A percentile compares a stretch with the other conserved stretches of the same genome.
These are phyloP conservation scores for Ophiodon elongatus DNA, from an alignment of 2,113 vertebrate genomes.

Conservation along the genomic window DNA sequence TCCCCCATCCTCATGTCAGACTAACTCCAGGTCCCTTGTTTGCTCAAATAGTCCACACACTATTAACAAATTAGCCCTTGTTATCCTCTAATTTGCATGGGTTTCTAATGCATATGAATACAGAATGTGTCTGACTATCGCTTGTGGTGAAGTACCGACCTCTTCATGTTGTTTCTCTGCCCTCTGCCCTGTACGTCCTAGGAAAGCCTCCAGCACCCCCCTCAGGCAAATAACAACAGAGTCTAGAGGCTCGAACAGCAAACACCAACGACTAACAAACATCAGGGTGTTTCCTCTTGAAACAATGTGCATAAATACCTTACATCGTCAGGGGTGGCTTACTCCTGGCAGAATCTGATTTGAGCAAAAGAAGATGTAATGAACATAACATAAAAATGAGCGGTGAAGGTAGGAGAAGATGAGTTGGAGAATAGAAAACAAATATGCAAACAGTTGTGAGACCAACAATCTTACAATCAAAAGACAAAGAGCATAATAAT, in stretches of 20 bases:
- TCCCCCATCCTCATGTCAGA: not conserved
- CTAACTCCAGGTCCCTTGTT: not conserved
- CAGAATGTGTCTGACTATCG: not conserved
- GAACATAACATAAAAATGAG: not conserved
- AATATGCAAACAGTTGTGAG: not conserved
- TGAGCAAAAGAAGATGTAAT: not conserved
- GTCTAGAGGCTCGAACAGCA: not conserved
- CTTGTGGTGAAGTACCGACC: not conserved
- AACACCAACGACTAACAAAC: not conserved
- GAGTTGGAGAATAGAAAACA: not conserved
- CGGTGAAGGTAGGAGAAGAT: not conserved
- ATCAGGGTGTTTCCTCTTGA: not conserved
- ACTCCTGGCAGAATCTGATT: not conserved
- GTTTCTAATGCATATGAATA: not conserved
- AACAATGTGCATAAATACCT: not conserved
- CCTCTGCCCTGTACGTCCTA: constrained; percentile 9
- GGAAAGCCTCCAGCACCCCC: constrained; percentile 38
- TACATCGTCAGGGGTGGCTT: not conserved
- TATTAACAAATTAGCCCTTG: constrained; percentile 1
- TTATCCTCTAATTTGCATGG: not conserved
- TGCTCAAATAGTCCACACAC: not conserved
- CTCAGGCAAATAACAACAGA: constrained; percentile 34
- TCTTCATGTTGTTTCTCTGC: constrained; percentile 16
- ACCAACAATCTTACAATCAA: not conserved
- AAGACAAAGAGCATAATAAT: not conserved